Conservation (phyloP, 2,797 vertebrate genomes). For the Sardinella longiceps region DNA sequence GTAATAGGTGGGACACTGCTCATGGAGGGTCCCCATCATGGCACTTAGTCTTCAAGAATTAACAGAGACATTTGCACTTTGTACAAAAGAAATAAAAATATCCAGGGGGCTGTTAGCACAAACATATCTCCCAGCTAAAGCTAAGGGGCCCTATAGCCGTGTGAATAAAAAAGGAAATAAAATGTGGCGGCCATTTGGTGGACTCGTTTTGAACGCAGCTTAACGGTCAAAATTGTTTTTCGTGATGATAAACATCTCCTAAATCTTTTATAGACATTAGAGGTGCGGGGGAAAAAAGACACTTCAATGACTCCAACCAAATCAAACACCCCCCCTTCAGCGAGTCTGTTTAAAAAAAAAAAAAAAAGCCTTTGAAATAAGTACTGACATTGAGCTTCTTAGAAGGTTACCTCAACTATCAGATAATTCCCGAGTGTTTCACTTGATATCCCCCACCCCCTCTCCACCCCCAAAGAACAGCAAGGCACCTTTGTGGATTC, state of each 20-base stretch:
- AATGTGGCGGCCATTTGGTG: background rate
- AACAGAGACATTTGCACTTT: background rate
- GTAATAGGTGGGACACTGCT: slow-evolving; percentile 15
- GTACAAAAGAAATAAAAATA: background rate
- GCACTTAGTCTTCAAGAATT: background rate
- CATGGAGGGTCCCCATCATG: background rate
- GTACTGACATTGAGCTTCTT: background rate
- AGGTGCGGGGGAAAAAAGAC: background rate
- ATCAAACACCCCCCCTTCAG: background rate
- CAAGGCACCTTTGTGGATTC: background rate
- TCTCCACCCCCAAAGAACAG: background rate
- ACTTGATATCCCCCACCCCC: background rate
- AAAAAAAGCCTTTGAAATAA: background rate
- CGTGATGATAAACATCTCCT: slow-evolving; percentile 3
- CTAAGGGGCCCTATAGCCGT: background rate
- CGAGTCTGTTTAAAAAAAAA: background rate
- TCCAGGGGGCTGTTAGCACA: background rate
- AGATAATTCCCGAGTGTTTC: background rate
- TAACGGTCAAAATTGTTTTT: background rate
- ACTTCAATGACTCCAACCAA: background rate
- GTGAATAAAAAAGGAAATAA: background rate
- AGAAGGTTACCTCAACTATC: slow-evolving; percentile 15
- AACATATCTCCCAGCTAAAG: background rate
- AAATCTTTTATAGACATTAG: background rate
- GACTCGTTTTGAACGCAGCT: background rate